Evolutionary conservation across 2,888 invertebrate genomes (phyloP).

Genomic region (Protonemura montana): DNA sequence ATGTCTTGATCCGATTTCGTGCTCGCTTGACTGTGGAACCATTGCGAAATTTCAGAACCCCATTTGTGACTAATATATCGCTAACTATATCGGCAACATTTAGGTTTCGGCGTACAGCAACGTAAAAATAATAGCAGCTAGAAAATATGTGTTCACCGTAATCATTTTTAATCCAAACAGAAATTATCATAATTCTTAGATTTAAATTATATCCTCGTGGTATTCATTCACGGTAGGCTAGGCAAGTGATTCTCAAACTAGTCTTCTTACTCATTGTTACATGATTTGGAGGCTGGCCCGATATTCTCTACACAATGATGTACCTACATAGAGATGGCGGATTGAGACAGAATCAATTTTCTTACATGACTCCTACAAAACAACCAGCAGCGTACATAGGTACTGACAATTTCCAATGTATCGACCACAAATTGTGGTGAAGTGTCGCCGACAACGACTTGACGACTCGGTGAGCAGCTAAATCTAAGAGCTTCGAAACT

Average conservation of each 20-base stretch:
- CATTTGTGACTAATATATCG: background rate
- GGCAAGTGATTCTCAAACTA: background rate
- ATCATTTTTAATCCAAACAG: background rate
- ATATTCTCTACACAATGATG: background rate
- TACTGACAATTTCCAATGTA: no score
- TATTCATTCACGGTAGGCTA: background rate
- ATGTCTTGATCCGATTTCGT: background rate
- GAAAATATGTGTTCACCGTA: background rate
- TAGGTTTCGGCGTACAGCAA: background rate
- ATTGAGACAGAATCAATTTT: background rate
- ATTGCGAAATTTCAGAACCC: background rate
- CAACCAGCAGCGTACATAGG: background rate
- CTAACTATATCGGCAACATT: background rate
- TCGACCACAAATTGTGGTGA: background rate
- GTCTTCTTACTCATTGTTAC: background rate
- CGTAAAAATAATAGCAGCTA: background rate
- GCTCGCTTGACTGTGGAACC: background rate
- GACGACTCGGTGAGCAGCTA: background rate
- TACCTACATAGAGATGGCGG: background rate
- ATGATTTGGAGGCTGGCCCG: background rate
- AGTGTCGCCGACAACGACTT: constrained; percentile 12
- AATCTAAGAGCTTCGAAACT: no score
- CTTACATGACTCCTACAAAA: background rate
- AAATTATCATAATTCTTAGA: background rate
- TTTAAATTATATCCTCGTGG: background rate